A percentile compares a stretch with the other conserved stretches of the same genome.
These are phyloP conservation scores for Drosophila burlai DNA, from an alignment of 1,140 invertebrate species.

Conservation along the genomic window DNA sequence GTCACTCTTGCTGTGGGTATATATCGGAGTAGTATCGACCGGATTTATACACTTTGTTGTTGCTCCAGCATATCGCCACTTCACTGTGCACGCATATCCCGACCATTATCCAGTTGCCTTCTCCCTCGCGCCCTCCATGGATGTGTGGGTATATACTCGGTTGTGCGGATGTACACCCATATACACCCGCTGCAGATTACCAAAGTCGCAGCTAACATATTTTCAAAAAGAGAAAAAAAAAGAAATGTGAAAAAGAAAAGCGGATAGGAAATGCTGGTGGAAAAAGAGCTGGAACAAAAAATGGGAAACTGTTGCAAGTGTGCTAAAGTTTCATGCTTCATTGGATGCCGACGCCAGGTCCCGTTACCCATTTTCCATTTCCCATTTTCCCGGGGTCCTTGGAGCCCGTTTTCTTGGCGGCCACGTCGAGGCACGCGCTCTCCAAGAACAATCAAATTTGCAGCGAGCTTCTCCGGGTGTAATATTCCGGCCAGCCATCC, in stretches of 20 bases:
- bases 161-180: constrained; percentile 8
- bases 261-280: constrained; percentile 56
- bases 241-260: constrained; percentile 5
- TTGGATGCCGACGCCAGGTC: constrained; percentile 61
- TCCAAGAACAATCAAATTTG: constrained; percentile 80
- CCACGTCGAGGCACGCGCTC: constrained; percentile 42
- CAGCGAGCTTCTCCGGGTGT: constrained; percentile 69
- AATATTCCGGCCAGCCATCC: constrained; percentile 49
- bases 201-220: constrained; percentile 80
- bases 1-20: background rate
- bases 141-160: background rate
- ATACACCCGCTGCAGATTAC: constrained; percentile 66
- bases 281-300: constrained; percentile 32
- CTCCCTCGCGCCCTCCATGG: background rate
- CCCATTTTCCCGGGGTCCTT: constrained; percentile 16
- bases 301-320: constrained; percentile 75
- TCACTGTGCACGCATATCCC: constrained; percentile 66
- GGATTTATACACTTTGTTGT: background rate
- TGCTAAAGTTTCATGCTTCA: constrained; percentile 82
- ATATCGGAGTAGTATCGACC: constrained; percentile 17
- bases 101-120: constrained; percentile 26
- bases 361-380: constrained; percentile 23
- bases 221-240: constrained; percentile 27
- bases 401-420: constrained; percentile 60
- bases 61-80: constrained; percentile 43